Percentiles rank a stretch among this genome's conserved stretches.
Conservation (phyloP, 1,140 invertebrate genomes). For the Bombus vancouverensis region DNA sequence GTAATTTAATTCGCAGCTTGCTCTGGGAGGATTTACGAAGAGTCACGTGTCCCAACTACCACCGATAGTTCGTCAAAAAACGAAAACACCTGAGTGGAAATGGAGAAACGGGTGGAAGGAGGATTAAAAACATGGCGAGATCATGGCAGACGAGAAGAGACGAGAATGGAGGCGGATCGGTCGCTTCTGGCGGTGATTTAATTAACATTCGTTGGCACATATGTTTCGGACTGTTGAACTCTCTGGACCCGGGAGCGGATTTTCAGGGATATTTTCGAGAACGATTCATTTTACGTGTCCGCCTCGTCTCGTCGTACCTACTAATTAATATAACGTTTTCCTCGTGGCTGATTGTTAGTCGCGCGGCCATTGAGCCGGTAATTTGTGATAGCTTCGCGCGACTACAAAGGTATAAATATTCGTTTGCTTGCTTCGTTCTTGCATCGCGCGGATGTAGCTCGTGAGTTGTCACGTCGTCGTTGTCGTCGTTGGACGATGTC, state of each 20-base stretch:
- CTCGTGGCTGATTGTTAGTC: constrained; percentile 3
- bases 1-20: constrained; percentile 37
- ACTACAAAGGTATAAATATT: constrained; percentile 34
- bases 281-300: constrained; percentile 50
- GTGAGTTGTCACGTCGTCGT: no score
- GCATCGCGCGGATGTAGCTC: no score
- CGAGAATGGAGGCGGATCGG: not conserved
- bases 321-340: constrained; percentile 60
- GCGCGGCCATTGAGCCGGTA: constrained; percentile 20
- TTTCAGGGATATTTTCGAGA: constrained; percentile 62
- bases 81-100: not conserved
- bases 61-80: not conserved
- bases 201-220: constrained; percentile 50
- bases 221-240: constrained; percentile 23
- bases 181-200: constrained; percentile 51
- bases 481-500: not conserved
- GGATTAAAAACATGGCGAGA: no score
- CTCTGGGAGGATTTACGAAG: not conserved
- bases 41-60: not conserved
- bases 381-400: constrained; percentile 23
- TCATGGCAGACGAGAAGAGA: not conserved
- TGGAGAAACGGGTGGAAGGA: not conserved
- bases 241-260: constrained; percentile 14
- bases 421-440: constrained; percentile 25
- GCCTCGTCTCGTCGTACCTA: constrained; percentile 19